A percentile compares a stretch with the other conserved stretches of the same genome.
phyloP scores from a whole-genome alignment of 2,888 invertebrate genomes.

The Crossocerus cetratus region DNA sequence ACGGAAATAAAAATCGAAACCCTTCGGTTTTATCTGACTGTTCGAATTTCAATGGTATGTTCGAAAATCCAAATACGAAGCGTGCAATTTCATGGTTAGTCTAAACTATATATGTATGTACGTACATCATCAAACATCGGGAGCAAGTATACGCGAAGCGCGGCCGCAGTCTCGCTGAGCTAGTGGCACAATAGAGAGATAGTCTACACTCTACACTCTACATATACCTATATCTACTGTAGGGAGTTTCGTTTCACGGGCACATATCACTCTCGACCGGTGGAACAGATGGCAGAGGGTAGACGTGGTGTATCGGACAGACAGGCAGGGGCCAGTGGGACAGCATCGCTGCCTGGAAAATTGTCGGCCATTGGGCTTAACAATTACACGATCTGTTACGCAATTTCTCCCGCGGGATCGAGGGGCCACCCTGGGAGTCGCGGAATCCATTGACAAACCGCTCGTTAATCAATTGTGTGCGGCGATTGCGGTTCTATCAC shows the following conservation, averaged over 20 bases:
- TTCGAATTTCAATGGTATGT: too few species aligned
- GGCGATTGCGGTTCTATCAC: conserved; percentile 29
- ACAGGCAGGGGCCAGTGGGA: neutral
- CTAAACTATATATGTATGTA: too few species aligned
- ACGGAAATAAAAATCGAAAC: too few species aligned
- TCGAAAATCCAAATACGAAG: too few species aligned
- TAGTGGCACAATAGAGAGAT: too few species aligned
- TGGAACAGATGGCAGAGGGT: neutral
- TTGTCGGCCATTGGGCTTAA: conserved; percentile 43
- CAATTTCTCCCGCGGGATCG: conserved; percentile 42
- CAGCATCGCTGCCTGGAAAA: conserved; percentile 19
- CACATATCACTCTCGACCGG: conserved; percentile 1
- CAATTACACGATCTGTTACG: conserved; percentile 57
- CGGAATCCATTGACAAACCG: conserved; percentile 48
- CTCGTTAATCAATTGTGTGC: conserved; percentile 56
- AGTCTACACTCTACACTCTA: too few species aligned
- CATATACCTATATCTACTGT: too few species aligned
- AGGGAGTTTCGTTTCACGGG: conserved; percentile 21
- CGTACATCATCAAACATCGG: too few species aligned
- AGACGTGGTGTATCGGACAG: neutral
- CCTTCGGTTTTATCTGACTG: too few species aligned
- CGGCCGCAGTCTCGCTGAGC: too few species aligned
- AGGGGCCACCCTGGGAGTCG: conserved; percentile 18
- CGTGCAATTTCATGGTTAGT: too few species aligned
- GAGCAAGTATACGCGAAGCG: neutral